These are phyloP conservation scores for Tylochromis polylepis DNA, from an alignment of 2,113 vertebrate genomes.

Conservation along the genomic window DNA sequence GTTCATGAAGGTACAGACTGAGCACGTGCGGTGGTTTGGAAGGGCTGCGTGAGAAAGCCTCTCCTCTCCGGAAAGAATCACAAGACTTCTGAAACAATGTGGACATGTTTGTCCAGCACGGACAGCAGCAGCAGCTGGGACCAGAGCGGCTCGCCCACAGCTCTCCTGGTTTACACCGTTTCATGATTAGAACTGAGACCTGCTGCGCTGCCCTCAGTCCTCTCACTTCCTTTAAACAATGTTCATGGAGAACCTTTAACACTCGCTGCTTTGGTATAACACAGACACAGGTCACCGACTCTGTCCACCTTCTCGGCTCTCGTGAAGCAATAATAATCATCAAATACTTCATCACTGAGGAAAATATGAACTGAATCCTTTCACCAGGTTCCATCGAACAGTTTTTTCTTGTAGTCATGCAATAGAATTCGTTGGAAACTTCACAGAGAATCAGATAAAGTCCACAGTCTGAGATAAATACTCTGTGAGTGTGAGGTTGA, in stretches of 20 bases:
- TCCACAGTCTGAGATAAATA: neutral
- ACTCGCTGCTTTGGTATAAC: neutral
- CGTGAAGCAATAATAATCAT: neutral
- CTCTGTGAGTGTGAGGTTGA: neutral
- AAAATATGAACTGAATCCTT: neutral
- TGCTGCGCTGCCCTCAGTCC: too few relatives aligned
- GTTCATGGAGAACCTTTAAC: neutral
- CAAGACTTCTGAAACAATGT: neutral
- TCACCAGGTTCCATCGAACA: fast-evolving
- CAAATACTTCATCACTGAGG: neutral
- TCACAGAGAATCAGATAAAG: too few relatives aligned
- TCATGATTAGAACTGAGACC: too few relatives aligned
- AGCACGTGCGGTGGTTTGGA: neutral
- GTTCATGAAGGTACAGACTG: neutral
- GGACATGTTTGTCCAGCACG: neutral
- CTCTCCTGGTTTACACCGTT: fast-evolving
- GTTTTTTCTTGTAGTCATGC: too few relatives aligned
- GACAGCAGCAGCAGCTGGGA: neutral
- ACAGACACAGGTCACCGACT: too few relatives aligned
- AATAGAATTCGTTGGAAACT: too few relatives aligned
- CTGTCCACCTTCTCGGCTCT: too few relatives aligned
- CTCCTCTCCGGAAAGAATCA: too few relatives aligned
- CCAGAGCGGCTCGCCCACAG: neutral
- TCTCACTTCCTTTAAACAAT: neutral
- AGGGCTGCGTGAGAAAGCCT: neutral